phyloP scores from a whole-genome alignment of 1,140 invertebrate genomes.

The Brachionus calyciflorus region DNA sequence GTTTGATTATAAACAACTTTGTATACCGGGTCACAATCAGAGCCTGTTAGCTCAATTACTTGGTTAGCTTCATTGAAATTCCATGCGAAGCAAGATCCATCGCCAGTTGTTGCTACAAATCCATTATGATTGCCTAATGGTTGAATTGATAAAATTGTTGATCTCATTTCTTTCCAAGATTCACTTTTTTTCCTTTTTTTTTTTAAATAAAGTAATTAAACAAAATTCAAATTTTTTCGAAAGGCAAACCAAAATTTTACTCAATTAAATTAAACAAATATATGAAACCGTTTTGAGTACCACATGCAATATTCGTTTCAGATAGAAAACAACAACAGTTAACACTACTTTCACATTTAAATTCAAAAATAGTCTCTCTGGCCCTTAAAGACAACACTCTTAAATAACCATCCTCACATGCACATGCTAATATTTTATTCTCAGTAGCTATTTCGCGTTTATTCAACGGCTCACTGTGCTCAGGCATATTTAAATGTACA shows the following conservation, averaged over 20 bases:
- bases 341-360: slow-evolving; percentile 60
- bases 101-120: slow-evolving; percentile 51
- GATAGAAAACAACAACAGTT: slow-evolving; percentile 60
- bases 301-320: slow-evolving; percentile 54
- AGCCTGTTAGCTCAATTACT: slow-evolving; percentile 66
- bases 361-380: slow-evolving; percentile 49
- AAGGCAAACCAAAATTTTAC: slow-evolving; percentile 11
- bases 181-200: background rate
- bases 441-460: slow-evolving; percentile 67
- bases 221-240: background rate
- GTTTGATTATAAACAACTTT: slow-evolving; percentile 53
- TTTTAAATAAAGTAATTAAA: background rate
- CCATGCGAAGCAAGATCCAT: slow-evolving; percentile 65
- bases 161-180: slow-evolving; percentile 31
- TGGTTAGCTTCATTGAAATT: slow-evolving; percentile 56
- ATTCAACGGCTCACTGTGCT: slow-evolving; percentile 54
- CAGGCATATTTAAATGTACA: slow-evolving; percentile 2
- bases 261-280: slow-evolving; percentile 55
- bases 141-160: slow-evolving; percentile 8
- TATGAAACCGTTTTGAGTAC: slow-evolving; percentile 60
- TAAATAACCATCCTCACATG: slow-evolving; percentile 67
- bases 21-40: slow-evolving; percentile 67
- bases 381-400: slow-evolving; percentile 63
- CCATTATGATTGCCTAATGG: background rate
- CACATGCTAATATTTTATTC: slow-evolving; percentile 67